Base-by-base conservation (phyloP, 2,113 vertebrate genomes). In the Carettochelys insculpta region DNA sequence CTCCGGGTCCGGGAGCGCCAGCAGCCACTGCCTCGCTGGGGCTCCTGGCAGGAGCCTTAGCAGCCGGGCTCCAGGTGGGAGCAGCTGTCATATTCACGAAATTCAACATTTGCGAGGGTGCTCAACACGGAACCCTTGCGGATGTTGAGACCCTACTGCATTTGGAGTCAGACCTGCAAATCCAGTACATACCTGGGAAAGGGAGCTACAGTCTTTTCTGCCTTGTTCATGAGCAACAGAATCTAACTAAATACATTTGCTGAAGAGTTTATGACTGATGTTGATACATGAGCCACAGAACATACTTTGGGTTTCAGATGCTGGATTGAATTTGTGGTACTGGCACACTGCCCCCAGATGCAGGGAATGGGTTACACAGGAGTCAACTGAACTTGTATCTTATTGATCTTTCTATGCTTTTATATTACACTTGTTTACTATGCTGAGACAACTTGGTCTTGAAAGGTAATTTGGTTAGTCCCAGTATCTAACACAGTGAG, bases 401-500 rank as follows among this genome's bases (percentile, higher is more conserved):
- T 75, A 19, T 73, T 87, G 1, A 80, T 19, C 34, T 43, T 22
- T 2, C 5, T 50, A 20, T 65, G 22, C 9, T 82, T 88, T 90
- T 29, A 5, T 51, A 86, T 3, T 14, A 0, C 4, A 7, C 24
- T 65, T 85, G 78, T 86, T n/a, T 61, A 45, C 50, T 31, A 54
- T 43, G 0, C 4, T 2, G 61, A 68, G 38, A 68, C 19, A 68
- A n/a, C 9, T 19, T 22, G 1, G 3, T 34, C 0, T 1, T n/a
- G 54, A 52, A 82, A 52, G n/a, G n/a, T 48, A 45, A 41, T 24
- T 43, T 27, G 38, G 71, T 45, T 75, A 29, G 41, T 75, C 47
- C 38, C 14, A 1, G 48, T 3, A 6, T 53, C 78, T 48, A 56
- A 29, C 25, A 5, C 1, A 1, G 20, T 0, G 61, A 45, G 0